These are phyloP conservation scores for Ceuthmochares aereus DNA, from an alignment of 2,113 vertebrate genomes.

Conservation along the genomic window DNA sequence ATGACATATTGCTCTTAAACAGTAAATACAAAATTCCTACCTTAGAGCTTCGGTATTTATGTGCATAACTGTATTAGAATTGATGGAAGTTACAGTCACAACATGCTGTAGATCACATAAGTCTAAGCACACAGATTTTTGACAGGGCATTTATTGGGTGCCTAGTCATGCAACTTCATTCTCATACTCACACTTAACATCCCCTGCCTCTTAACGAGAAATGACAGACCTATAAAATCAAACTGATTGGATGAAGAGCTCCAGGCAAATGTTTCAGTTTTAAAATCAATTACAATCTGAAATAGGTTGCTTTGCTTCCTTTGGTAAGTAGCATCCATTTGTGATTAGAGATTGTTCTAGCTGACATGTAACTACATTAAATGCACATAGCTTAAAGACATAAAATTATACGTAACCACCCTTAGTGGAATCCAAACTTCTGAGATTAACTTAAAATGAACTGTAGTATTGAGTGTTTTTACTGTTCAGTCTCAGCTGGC, in stretches of 20 bases:
- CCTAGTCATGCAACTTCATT: not conserved
- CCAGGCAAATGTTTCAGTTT: not conserved
- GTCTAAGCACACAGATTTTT: not conserved
- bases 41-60: slow-evolving; percentile 26
- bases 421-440: not conserved
- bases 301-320: not conserved
- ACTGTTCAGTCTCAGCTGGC: not conserved
- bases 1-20: slow-evolving; percentile 47
- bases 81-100: slow-evolving; percentile 40
- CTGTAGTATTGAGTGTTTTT: not conserved
- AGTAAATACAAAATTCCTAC: slow-evolving; percentile 52
- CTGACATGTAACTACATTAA: not conserved
- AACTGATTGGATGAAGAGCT: slow-evolving; percentile 1
- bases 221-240: not conserved
- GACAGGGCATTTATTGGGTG: slow-evolving; percentile 7
- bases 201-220: not conserved
- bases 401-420: not conserved
- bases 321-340: not conserved
- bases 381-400: not conserved
- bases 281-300: not conserved
- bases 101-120: not conserved
- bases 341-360: not conserved
- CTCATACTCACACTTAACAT: not conserved
- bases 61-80: not conserved
- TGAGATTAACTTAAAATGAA: not conserved